Conservation (phyloP, 2,797 vertebrate species). For the Paratrypauchen microcephalus region DNA sequence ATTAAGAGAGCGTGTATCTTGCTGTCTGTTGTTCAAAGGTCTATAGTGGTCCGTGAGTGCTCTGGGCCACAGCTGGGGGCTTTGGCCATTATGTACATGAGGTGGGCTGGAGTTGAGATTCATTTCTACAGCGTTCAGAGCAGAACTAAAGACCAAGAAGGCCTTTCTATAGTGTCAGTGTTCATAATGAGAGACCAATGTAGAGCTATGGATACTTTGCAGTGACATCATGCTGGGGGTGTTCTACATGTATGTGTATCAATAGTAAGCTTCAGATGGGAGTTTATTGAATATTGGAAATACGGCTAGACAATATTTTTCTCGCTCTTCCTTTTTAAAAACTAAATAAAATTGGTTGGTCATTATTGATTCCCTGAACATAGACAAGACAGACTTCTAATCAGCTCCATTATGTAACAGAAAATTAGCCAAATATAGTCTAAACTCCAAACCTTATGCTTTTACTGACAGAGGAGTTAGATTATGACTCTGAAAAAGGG, state of each 20-base stretch:
- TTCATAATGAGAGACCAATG: not conserved
- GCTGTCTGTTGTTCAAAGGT: conserved; percentile 42
- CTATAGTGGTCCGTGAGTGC: conserved; percentile 34
- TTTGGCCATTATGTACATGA: conserved; percentile 27
- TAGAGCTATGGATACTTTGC: no score
- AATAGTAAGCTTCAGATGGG: not conserved
- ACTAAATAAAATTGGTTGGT: not conserved
- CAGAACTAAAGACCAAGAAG: not conserved
- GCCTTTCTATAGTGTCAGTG: not conserved
- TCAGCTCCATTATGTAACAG: no score
- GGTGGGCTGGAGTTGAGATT: conserved; percentile 21
- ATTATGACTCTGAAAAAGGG: not conserved
- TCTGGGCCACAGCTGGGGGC: conserved; percentile 20
- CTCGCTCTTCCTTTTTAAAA: no score
- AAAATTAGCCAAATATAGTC: no score
- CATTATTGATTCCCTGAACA: no score
- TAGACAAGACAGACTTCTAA: no score
- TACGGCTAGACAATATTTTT: no score
- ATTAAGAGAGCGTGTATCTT: conserved; percentile 65
- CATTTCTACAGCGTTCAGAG: conserved; percentile 11
- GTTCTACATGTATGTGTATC: no score
- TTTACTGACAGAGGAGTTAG: no score
- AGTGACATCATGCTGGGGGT: not conserved
- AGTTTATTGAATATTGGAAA: not conserved
- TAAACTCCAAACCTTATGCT: no score